These are phyloP conservation scores for Empis stercorea DNA, from an alignment of 2,888 invertebrate genomes.

Conservation along the genomic window DNA sequence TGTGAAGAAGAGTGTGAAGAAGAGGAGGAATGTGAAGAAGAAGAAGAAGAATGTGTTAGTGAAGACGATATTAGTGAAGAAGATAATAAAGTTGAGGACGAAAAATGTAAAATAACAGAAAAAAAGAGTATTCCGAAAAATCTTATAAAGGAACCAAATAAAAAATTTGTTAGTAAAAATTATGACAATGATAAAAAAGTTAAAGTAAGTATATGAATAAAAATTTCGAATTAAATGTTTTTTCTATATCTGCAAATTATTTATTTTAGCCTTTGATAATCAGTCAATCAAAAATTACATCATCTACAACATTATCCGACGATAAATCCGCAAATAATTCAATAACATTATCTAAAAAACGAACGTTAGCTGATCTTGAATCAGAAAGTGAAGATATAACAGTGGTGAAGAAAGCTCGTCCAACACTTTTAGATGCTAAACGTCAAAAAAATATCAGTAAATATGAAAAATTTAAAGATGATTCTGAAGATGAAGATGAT, in stretches of 20 bases:
- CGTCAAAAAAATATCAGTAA: slow-evolving; percentile 27
- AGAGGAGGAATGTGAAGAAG: slow-evolving; percentile 17
- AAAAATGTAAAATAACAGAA: slow-evolving; percentile 1
- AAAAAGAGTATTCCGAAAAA: not conserved
- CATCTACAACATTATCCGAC: not conserved
- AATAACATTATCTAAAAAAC: too few species aligned
- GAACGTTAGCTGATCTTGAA: too few species aligned
- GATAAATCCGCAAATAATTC: too few species aligned
- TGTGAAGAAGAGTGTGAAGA: slow-evolving; percentile 21
- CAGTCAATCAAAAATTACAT: slow-evolving; percentile 24
- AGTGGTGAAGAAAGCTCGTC: slow-evolving; percentile 22
- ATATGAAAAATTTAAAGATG: slow-evolving; percentile 25
- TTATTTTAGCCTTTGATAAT: slow-evolving; percentile 25
- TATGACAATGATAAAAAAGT: slow-evolving; percentile 17
- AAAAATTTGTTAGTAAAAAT: not conserved
- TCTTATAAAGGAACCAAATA: not conserved
- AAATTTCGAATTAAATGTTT: not conserved
- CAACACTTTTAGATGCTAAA: slow-evolving; percentile 27
- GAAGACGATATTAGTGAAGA: slow-evolving; percentile 18
- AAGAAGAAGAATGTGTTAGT: slow-evolving; percentile 11
- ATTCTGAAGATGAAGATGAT: slow-evolving; percentile 18
- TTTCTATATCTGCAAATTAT: not conserved
- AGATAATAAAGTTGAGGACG: slow-evolving; percentile 13
- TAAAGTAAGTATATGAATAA: slow-evolving; percentile 21
- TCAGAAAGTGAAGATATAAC: not conserved